Evolutionary conservation across 1,140 invertebrate genomes (phyloP), one percentile per base, ranked within the genome.

Genomic region (Globodera rostochiensis): DNA sequence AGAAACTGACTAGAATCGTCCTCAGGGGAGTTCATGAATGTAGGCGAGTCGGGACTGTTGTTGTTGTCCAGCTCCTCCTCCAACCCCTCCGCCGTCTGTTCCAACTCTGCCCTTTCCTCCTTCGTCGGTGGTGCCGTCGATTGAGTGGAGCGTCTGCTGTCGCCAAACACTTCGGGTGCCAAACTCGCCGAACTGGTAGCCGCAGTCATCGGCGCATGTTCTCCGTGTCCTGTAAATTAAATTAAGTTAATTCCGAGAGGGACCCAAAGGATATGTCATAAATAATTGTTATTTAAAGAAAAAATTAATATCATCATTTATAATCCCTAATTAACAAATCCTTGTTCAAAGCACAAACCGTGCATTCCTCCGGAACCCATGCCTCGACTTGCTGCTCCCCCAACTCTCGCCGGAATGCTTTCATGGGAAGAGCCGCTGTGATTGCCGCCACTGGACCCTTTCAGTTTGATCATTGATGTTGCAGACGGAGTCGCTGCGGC

Each of bases 21-120:
- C 60, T 88, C 87, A 9, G 87, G 88, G 11, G 85, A 87, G 69
- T 78, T 85, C 87, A 88, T 87, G 66, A 90, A 88, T 53, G 87
- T 84, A 0, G 87, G 79, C 50, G 85, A 86, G 19, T 77, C 67
- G 36, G 36, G 77, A 60, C 57, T 57, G 50, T 67, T 67, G 49
- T 9, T 45, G 64, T 9, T 45, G 66, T 46, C 46, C 66, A 70
- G 49, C 21, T 78, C 57, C 77, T 78, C 25, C 45, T 64, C 13
- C 53, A 47, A 13, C 77, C 21, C 69, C 77, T 25, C 57, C 57
- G n/a, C 64, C 76, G 60, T 25, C 75, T 46, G 13, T 36, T 77
- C 46, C 36, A 36, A 71, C 7, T 64, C 13, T 19, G 57, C 57
- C 50, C 66, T 76, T 36, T 76, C 66, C 57, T 66, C 36, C 25